A percentile compares a stretch with the other conserved stretches of the same genome.
These are phyloP conservation scores for Tinea pellionella DNA, from an alignment of 2,888 invertebrate genomes.

Conservation along the genomic window DNA sequence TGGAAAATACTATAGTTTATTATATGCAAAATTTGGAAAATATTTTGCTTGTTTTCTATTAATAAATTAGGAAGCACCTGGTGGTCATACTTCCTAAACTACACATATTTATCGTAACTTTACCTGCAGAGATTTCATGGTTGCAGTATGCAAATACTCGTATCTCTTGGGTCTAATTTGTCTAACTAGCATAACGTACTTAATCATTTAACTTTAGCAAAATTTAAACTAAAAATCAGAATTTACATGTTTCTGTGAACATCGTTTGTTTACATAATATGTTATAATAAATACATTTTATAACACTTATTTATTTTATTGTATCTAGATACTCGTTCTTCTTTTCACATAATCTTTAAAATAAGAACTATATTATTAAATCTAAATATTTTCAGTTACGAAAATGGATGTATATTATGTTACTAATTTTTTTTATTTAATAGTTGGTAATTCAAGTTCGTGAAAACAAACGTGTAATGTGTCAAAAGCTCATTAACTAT, in stretches of 20 bases:
- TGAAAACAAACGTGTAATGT: too few relatives aligned
- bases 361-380: too few relatives aligned
- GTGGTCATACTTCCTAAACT: background rate
- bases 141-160: background rate
- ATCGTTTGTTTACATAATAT: too few relatives aligned
- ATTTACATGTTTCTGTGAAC: too few relatives aligned
- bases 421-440: too few relatives aligned
- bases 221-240: too few relatives aligned
- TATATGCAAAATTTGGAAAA: background rate
- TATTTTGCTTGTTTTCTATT: background rate
- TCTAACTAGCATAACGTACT: background rate
- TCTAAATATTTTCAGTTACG: too few relatives aligned
- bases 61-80: background rate
- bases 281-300: too few relatives aligned
- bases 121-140: background rate
- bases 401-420: too few relatives aligned
- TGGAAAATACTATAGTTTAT: background rate
- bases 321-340: too few relatives aligned
- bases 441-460: background rate
- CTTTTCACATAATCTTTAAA: too few relatives aligned
- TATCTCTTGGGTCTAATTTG: background rate
- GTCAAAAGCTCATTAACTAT: background rate
- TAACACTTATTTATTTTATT: too few relatives aligned
- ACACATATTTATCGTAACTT: background rate
- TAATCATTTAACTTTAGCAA: background rate